Evolutionary conservation across 2,113 vertebrate genomes (phyloP).

Genomic region (Lepus timidus): DNA sequence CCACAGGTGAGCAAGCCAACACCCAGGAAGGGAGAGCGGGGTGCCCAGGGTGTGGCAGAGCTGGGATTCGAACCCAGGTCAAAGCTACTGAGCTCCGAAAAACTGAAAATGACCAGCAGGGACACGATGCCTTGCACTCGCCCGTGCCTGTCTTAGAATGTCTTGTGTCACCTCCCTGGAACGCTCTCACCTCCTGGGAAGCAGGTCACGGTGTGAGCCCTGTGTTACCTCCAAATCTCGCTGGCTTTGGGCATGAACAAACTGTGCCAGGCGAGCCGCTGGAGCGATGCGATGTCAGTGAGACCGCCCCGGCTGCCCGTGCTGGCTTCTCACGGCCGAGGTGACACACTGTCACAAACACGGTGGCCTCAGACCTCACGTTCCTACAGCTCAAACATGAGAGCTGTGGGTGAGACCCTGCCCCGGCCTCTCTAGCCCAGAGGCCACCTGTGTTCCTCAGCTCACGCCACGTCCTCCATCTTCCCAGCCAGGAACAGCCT

Average conservation of each 20-base stretch:
- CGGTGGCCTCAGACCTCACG: not conserved
- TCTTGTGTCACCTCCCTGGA: no score
- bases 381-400: no score
- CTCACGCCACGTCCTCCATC: no score
- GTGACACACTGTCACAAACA: not conserved
- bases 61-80: not conserved
- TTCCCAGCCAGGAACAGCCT: no score
- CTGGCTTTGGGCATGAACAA: not conserved
- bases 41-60: not conserved
- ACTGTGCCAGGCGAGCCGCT: no score
- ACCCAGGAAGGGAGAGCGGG: not conserved
- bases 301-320: not conserved
- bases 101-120: not conserved
- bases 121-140: no score
- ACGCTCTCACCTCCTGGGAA: not conserved
- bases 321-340: not conserved
- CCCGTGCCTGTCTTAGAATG: not conserved
- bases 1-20: not conserved
- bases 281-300: not conserved
- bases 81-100: not conserved
- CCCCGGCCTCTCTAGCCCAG: not conserved
- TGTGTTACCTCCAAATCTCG: not conserved
- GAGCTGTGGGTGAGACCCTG: no score
- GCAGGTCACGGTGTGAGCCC: not conserved
- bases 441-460: not conserved